Evolutionary conservation across 2,113 vertebrate species (phyloP).

Genomic region (Sebastes fasciatus): DNA sequence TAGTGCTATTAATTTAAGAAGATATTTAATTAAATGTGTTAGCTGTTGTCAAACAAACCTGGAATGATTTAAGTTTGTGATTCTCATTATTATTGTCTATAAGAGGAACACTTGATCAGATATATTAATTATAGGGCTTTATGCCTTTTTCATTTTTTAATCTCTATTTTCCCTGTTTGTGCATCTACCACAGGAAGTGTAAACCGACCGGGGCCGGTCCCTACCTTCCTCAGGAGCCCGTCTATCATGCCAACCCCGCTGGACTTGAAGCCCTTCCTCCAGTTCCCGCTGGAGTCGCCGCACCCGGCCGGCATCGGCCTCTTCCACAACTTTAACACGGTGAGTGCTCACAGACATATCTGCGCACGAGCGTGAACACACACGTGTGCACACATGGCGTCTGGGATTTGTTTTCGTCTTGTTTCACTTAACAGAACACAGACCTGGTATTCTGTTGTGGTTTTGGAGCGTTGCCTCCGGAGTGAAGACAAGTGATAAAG

Average conservation of each 20-base stretch:
- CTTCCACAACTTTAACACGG: conserved; percentile 83
- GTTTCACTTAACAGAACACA: conserved; percentile 23
- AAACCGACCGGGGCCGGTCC: conserved; percentile 80
- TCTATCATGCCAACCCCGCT: conserved; percentile 71
- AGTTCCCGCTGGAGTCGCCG: conserved; percentile 80
- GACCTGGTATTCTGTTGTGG: conserved; percentile 30
- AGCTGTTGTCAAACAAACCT: neutral
- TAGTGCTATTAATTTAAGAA: neutral
- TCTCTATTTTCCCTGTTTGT: conserved; percentile 18
- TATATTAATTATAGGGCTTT: neutral
- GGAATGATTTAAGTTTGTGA: neutral
- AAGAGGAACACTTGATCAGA: neutral
- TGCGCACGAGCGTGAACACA: neutral
- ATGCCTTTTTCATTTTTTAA: neutral
- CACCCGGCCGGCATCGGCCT: conserved; percentile 76
- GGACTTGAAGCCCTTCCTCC: conserved; percentile 83
- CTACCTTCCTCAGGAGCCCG: conserved; percentile 83
- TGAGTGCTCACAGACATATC: conserved; percentile 60
- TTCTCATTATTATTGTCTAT: neutral
- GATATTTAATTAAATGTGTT: neutral
- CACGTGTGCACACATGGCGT: neutral
- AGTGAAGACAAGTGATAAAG: conserved; percentile 42
- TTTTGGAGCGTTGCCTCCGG: conserved; percentile 2
- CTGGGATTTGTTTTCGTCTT: conserved; percentile 23
- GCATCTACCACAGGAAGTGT: conserved; percentile 74